phyloP scores from a whole-genome alignment of 2,888 invertebrate genomes.

The Drosophila paracracens region DNA sequence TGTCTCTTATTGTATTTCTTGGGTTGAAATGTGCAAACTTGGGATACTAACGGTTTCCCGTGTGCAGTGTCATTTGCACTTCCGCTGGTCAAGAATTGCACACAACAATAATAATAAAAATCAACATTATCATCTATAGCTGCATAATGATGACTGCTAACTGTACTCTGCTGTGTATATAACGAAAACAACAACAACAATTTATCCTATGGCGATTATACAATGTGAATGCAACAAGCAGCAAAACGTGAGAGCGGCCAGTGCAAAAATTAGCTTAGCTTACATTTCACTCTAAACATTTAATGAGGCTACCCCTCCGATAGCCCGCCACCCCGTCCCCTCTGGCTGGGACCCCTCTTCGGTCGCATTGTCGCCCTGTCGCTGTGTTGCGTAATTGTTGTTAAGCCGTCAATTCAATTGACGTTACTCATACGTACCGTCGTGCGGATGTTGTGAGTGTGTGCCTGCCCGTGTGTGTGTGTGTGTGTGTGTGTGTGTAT shows the following conservation, averaged over 20 bases:
- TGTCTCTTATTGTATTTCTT: not conserved
- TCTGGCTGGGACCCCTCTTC: not conserved
- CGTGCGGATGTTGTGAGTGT: conserved; percentile 53
- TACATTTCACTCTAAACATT: conserved; percentile 57
- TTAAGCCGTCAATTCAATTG: conserved; percentile 74
- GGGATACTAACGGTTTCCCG: conserved; percentile 10
- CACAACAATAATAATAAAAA: conserved; percentile 7
- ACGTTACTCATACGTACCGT: conserved; percentile 73
- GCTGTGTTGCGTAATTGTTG: conserved; percentile 65
- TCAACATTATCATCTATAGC: conserved; percentile 13
- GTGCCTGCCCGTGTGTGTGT: not conserved
- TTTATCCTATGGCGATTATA: conserved; percentile 36
- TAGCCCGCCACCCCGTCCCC: not conserved
- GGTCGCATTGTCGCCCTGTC: conserved; percentile 30
- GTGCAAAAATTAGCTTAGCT: conserved; percentile 54
- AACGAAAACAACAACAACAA: conserved; percentile 7
- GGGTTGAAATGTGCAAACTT: not conserved
- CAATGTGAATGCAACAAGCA: conserved; percentile 31
- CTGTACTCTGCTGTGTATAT: conserved; percentile 11
- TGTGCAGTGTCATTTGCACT: conserved; percentile 28
- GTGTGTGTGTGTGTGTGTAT: conserved; percentile 1
- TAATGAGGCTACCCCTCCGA: conserved; percentile 42
- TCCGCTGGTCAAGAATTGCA: conserved; percentile 31
- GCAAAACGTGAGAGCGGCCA: conserved; percentile 36
- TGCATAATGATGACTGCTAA: conserved; percentile 31